phyloP scores from a whole-genome alignment of 1,140 invertebrate genomes.

The Agrilus planipennis region DNA sequence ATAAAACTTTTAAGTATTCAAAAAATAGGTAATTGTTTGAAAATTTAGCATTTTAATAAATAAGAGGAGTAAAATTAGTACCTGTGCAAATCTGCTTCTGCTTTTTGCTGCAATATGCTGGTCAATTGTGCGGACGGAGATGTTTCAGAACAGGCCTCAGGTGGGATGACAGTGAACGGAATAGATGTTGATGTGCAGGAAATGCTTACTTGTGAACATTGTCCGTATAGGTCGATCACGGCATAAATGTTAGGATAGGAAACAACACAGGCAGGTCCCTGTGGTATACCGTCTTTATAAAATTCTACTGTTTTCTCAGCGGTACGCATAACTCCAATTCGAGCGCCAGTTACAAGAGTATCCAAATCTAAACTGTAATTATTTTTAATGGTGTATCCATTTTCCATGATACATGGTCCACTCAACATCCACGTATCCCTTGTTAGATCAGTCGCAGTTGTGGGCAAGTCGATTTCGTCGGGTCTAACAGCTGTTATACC shows the following conservation, averaged over 20 bases:
- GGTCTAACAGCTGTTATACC: constrained; percentile 78
- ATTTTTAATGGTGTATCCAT: constrained; percentile 69
- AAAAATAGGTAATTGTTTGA: too few relatives aligned
- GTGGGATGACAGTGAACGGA: constrained; percentile 4
- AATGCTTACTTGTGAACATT: constrained; percentile 75
- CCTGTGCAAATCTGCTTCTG: constrained; percentile 26
- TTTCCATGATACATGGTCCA: constrained; percentile 68
- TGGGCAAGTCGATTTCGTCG: constrained; percentile 75
- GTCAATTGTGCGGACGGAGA: constrained; percentile 29
- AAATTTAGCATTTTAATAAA: too few relatives aligned
- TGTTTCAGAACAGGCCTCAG: constrained; percentile 24
- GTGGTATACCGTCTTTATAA: constrained; percentile 82
- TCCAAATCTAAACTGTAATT: constrained; percentile 79
- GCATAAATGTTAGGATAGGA: constrained; percentile 77
- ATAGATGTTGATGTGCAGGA: constrained; percentile 32
- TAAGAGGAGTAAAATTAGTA: too few relatives aligned
- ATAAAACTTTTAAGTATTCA: too few relatives aligned
- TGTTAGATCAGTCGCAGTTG: constrained; percentile 84
- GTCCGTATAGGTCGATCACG: constrained; percentile 90
- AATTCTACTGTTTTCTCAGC: constrained; percentile 77
- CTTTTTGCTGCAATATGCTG: constrained; percentile 22
- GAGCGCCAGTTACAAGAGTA: constrained; percentile 56
- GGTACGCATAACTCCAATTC: constrained; percentile 81
- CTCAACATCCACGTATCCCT: constrained; percentile 89
- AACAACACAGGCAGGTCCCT: constrained; percentile 74